A percentile compares a stretch with the other conserved stretches of the same genome.
phyloP scores from a whole-genome alignment of 1,140 invertebrate genomes.

The Trissolcus basalis region DNA sequence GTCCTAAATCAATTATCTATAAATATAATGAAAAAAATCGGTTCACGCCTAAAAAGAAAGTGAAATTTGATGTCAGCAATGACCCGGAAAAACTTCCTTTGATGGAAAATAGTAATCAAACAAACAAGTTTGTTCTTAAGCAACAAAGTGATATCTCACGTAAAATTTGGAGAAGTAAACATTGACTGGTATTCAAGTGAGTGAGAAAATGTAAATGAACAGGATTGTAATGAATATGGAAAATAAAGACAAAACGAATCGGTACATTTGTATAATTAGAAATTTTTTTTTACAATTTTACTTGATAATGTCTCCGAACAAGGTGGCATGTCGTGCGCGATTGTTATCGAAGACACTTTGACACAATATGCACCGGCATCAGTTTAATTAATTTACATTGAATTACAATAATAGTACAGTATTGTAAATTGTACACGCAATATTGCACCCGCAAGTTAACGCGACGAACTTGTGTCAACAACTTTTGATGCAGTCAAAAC shows the following conservation, averaged over 20 bases:
- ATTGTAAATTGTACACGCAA: constrained; percentile 69
- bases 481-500: constrained; percentile 14
- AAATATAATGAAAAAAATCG: background rate
- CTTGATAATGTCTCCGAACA: constrained; percentile 49
- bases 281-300: constrained; percentile 72
- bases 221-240: constrained; percentile 4
- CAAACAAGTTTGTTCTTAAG: constrained; percentile 52
- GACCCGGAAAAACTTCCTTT: background rate
- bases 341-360: constrained; percentile 55
- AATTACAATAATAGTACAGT: constrained; percentile 72
- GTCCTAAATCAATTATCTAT: background rate
- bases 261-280: constrained; percentile 72
- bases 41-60: constrained; percentile 3
- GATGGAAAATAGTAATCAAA: constrained; percentile 2
- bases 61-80: constrained; percentile 1
- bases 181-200: no score
- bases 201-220: no score
- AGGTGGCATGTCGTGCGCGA: constrained; percentile 23
- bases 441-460: constrained; percentile 62
- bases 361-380: constrained; percentile 52
- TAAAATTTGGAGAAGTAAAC: constrained; percentile 45
- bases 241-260: constrained; percentile 29
- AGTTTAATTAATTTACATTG: constrained; percentile 68
- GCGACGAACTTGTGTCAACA: constrained; percentile 31
- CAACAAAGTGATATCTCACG: constrained; percentile 58